phyloP scores from a whole-genome alignment of 2,797 vertebrate species.

The Halcyon badia region DNA sequence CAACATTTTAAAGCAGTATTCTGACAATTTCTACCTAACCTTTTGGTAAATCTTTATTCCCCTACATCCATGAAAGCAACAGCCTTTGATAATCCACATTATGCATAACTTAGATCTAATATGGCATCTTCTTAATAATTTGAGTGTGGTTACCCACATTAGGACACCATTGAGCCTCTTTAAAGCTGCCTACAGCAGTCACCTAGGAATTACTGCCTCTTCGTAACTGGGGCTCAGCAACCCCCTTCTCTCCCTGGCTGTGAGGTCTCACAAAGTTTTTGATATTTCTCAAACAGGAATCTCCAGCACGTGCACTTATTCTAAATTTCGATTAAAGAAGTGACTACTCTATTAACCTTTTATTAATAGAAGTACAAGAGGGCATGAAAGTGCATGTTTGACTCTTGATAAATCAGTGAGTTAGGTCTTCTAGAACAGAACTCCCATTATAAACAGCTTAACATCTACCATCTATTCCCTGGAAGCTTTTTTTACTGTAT shows the following conservation, averaged over 20 bases:
- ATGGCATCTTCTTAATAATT: background rate
- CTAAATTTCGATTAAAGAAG: too few relatives aligned
- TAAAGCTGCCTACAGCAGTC: background rate
- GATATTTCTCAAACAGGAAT: background rate
- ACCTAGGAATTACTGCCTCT: background rate
- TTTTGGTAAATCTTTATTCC: background rate
- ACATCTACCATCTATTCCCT: background rate
- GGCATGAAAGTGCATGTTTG: background rate
- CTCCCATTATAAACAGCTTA: background rate
- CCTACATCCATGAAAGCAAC: background rate
- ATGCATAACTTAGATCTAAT: background rate
- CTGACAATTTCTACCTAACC: background rate
- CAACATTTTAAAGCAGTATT: background rate
- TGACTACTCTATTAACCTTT: background rate
- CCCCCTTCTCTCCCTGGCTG: fast-evolving
- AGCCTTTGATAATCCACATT: background rate
- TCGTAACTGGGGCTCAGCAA: fast-evolving
- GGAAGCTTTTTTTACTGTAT: background rate
- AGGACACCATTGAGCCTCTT: background rate
- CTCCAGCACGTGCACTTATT: background rate
- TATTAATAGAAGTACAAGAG: background rate
- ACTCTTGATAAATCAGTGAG: background rate
- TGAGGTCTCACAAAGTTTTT: background rate
- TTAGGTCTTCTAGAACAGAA: background rate
- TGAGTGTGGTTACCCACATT: background rate